phyloP scores from a whole-genome alignment of 2,888 invertebrate genomes.

The Eucera pruinosa region DNA sequence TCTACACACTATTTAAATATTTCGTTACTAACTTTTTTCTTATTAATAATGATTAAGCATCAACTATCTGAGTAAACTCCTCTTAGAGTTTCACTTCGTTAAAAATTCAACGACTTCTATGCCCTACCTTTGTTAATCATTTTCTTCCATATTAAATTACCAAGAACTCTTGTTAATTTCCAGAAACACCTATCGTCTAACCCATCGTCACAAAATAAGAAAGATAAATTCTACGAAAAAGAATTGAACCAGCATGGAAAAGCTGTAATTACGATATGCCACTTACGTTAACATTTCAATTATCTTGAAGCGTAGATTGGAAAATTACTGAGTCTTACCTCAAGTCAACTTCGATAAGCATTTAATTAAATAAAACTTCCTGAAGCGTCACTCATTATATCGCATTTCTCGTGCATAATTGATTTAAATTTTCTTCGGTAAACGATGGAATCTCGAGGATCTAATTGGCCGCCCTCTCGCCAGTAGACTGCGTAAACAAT shows the following conservation, averaged over 20 bases:
- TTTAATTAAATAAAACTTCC: constrained; percentile 64
- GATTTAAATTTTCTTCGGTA: constrained; percentile 54
- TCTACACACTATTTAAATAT: too few relatives aligned
- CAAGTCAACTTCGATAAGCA: constrained; percentile 56
- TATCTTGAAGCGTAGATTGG: constrained; percentile 5
- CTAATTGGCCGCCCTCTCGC: constrained; percentile 39
- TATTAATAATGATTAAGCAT: background rate
- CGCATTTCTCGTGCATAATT: constrained; percentile 58
- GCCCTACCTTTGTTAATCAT: background rate
- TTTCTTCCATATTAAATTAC: too few relatives aligned
- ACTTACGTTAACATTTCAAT: constrained; percentile 37
- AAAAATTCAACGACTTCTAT: constrained; percentile 2
- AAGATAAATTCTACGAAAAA: background rate
- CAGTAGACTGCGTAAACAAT: constrained; percentile 49
- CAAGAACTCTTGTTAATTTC: background rate
- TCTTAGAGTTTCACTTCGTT: background rate
- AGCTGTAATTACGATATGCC: constrained; percentile 10
- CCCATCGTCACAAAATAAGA: too few relatives aligned
- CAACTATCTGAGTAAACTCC: background rate
- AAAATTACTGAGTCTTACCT: constrained; percentile 20
- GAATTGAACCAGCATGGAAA: background rate
- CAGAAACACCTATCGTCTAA: too few relatives aligned
- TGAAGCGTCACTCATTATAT: constrained; percentile 57
- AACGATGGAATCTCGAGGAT: constrained; percentile 38
- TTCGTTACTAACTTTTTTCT: background rate